Base-by-base conservation (phyloP, 2,113 vertebrate species). In the Tenebrosternarchus preto region DNA sequence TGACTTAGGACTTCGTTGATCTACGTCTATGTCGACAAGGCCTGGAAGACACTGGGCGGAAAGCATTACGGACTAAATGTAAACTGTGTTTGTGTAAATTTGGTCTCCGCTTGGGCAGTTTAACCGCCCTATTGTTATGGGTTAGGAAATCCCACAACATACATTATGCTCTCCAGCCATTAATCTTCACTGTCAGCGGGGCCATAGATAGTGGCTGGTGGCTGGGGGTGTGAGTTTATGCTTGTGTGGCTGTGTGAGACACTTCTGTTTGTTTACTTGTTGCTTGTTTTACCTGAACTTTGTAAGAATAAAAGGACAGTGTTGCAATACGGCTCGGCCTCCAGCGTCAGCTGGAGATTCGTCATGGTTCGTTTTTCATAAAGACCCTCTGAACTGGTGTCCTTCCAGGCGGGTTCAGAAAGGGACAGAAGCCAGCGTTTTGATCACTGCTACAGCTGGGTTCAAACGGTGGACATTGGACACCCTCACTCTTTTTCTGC, bases 51-150 rank as follows among this genome's bases (percentile, higher is more conserved):
- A 15, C 22, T 15, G n/a, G 68, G 66, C 76, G 83, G 83, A 82
- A 79, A 64, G 71, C 76, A 71, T 82, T 75, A 33, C 60, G 72
- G 83, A 53, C 16, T 24, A 78, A 64, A 74, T 78, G 71, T 84
- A 84, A 84, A 84, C 72, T n/a, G 66, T 39, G 76, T 50, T 72
- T 60, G 83, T 85, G 83, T 85, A 82, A 85, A 82, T 85, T 82
- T 80, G 76, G 53, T 36, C 77, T 76, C 76, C 11, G 77, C 72
- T 46, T 43, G 63, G 83, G 80, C 83, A 85, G 80, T 81, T 85
- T 85, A 85, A 85, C 60, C 61, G 50, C 67, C 53, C 83, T 77
- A 85, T 85, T 85, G 83, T 85, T 85, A 70, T 63, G 73, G 19
- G 57, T 70, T 70, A 70, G 43, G 43, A 76, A 75, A 72, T 75